Evolutionary conservation across 2,113 vertebrate genomes (phyloP), one percentile per base, ranked within the genome.

Genomic region (Elanus axillaris): DNA sequence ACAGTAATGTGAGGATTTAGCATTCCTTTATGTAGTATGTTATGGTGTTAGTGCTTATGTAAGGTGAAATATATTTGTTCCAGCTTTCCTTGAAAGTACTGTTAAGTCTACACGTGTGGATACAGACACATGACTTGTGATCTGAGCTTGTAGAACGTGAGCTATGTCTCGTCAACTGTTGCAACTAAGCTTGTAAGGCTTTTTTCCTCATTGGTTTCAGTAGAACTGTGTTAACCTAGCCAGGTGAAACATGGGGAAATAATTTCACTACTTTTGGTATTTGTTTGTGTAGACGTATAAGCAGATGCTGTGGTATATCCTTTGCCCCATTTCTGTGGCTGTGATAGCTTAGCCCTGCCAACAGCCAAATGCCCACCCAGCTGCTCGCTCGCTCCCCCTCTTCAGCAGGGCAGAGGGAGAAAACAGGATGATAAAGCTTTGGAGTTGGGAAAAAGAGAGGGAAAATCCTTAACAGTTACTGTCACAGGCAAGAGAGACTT

Each of bases 151-250:
- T 32, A 58, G 22, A 85, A 34, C 16, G 12, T 13, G 36, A 85
- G 26, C 56, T 32, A 27, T 10, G 8, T 43, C 32, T 50, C 1
- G 0, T 85, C 27, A 38, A 3, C 42, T 58, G 15, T 34, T 19
- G 32, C 36, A 32, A 3, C 20, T 12, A 29, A 34, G 8, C 29
- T 68, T 0, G 1, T n/a, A 42, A 50, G 72, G 52, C 14, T 56
- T 19, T 29, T 38, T 32, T 20, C 5, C 10, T 31, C 16, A 11
- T 38, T 21, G 9, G 6, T 38, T 45, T 59, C 27, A 16, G 59
- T 19, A 43, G 9, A 22, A 43, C 21, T 1, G 0, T 20, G n/a
- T 42, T 56, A 36, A 50, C 1, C 1, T 21, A 42, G 26, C 67
- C 59, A 12, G 50, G 50, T 58, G 59, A 74, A 81, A 66, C 43